Evolutionary conservation across 1,140 invertebrate genomes (phyloP), one percentile per base, ranked within the genome.

Genomic region (Drosophila sulfurigaster): DNA sequence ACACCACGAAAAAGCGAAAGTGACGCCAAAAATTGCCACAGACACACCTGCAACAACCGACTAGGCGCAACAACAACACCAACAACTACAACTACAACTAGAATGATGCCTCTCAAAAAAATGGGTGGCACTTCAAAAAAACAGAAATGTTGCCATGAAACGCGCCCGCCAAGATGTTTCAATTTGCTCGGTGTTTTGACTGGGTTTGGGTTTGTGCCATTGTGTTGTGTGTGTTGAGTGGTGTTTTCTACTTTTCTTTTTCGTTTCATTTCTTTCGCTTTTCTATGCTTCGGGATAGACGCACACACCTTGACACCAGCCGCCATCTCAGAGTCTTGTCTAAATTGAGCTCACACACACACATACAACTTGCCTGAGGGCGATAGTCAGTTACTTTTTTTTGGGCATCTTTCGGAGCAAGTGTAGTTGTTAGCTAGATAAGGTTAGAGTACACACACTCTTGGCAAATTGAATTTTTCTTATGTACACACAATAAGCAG

Each of bases 91-190:
- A 52, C 48, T 62, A 59, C 16, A 60, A 28, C 30, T 38, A 28
- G 13, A 48, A 15, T 13, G 57, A 67, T 48, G 16, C 25, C 16
- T 43, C 13, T 25, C 20, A 25, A 25, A 25, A 25, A 25, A 49
- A 13, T 48, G 68, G 59, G 49, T 41, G 58, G 65, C 75, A 63
- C 69, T 81, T 82, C 59, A 72, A 72, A 75, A 72, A 75, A 68
- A n/a, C n/a, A 0, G 20, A 25, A 25, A 25, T 52, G 49, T 52
- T 52, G 49, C 38, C 38, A 54, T 6, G 20, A 43, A 46, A 69
- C 68, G 46, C 76, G 67, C 75, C 70, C 71, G 78, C 71, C 71
- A 79, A 82, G 79, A 87, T 75, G 69, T 72, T 68, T 80, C 71
- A 80, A 62, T 70, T 75, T 43, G 16, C 15, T 25, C 16, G 20